Evolutionary conservation across 2,113 vertebrate genomes (phyloP), one percentile per base, ranked within the genome.

Genomic region (Nansenia antarctica): DNA sequence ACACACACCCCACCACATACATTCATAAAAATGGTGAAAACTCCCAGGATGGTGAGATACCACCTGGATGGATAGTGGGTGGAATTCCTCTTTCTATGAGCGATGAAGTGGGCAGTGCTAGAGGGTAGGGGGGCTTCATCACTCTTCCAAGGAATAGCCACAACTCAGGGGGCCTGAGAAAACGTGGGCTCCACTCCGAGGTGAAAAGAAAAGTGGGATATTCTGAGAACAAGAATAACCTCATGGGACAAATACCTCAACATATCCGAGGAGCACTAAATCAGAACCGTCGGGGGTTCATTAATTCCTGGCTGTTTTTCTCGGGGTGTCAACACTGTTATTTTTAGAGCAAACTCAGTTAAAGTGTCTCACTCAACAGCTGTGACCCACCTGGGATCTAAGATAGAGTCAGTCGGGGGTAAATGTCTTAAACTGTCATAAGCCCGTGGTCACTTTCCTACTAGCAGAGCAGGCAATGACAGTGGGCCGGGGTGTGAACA

Each of bases 311-410:
- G 81, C 67, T 68, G 65, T 69, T 80, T 83, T 71, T 54, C 68
- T 78, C 54, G 31, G 57, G 34, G 74, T 84, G 81, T 87, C 81
- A 82, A 61, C 65, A 55, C 78, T 30, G 79, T 78, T 90, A 88
- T 88, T 90, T 87, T 89, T 84, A 84, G 79, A 81, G 82, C 55
- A 61, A 81, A 81, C 18, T 45, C 29, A 54, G 15, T 60, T n/a
- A 69, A 77, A 86, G 74, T 35, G 24, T 71, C 75, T 87, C 84
- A 69, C 77, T 86, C 82, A 84, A 80, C 88, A 90, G 90, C 90
- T 90, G 87, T 66, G 84, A 84, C 79, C 87, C 90, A 89, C 84
- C 87, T 90, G 86, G 89, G 79, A 82, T 32, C 22, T 12, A 24
- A 9, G 37, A 74, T 71, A 64, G 42, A 73, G 62, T 7, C 30